A percentile compares a stretch with the other conserved stretches of the same genome.
phyloP scores from a whole-genome alignment of 2,888 invertebrate species.

The Mylabris sibirica region DNA sequence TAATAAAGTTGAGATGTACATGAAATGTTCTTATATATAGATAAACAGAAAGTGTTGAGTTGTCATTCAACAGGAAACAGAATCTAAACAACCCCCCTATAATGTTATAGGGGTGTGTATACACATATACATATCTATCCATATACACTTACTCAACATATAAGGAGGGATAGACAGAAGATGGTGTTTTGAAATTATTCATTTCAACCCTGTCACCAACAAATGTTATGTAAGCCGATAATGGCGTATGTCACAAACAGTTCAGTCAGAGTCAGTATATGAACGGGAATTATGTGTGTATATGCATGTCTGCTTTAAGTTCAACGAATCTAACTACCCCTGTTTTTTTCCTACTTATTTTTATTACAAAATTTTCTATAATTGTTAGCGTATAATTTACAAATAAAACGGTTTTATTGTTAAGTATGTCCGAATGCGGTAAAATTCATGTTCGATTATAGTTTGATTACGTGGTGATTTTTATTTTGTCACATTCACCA shows the following conservation, averaged over 20 bases:
- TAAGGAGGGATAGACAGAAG: slow-evolving; percentile 18
- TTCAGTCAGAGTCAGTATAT: slow-evolving; percentile 15
- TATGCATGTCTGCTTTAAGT: background rate
- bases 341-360: background rate
- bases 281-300: background rate
- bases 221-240: slow-evolving; percentile 34
- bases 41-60: slow-evolving; percentile 20
- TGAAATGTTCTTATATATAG: background rate
- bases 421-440: too few species aligned
- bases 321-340: background rate
- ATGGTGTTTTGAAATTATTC: slow-evolving; percentile 36
- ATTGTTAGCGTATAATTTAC: too few species aligned
- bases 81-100: background rate
- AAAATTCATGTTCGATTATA: too few species aligned
- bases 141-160: background rate
- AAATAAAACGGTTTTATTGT: too few species aligned
- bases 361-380: background rate
- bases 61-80: slow-evolving; percentile 29
- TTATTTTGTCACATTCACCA: too few species aligned
- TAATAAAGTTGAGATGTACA: slow-evolving; percentile 25
- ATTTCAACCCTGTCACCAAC: slow-evolving; percentile 39
- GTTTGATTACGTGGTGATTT: too few species aligned
- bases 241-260: slow-evolving; percentile 32
- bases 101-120: slow-evolving; percentile 1
- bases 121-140: background rate